phyloP scores from a whole-genome alignment of 2,888 invertebrate species.

The Melanargia galathea region DNA sequence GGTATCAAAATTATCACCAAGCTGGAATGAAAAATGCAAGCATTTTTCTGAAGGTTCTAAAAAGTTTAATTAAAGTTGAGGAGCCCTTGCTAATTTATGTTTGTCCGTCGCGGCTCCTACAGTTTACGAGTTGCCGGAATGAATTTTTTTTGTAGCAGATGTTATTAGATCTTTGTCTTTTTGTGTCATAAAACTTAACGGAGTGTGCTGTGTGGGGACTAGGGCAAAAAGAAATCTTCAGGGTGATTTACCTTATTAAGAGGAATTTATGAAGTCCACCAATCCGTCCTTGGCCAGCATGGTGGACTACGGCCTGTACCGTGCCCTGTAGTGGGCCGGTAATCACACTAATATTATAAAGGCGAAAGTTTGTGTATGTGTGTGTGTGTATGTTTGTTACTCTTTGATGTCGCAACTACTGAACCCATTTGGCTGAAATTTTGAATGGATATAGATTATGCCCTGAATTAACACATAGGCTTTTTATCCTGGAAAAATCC shows the following conservation, averaged over 20 bases:
- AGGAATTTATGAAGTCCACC: too few species aligned
- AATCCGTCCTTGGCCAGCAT: too few species aligned
- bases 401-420: too few species aligned
- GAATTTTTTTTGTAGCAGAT: conserved; percentile 28
- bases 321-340: too few species aligned
- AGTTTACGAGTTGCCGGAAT: conserved; percentile 28
- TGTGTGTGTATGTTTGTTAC: too few species aligned
- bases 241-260: conserved; percentile 14
- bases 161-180: conserved; percentile 31
- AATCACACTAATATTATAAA: too few species aligned
- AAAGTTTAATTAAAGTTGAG: conserved; percentile 37
- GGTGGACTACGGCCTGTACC: too few species aligned
- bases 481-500: too few species aligned
- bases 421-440: too few species aligned
- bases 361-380: too few species aligned
- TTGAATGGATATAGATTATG: too few species aligned
- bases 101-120: conserved; percentile 31
- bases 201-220: conserved; percentile 7
- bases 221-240: conserved; percentile 16
- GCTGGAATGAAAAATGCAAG: conserved; percentile 23
- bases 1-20: background rate
- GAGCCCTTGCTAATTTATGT: conserved; percentile 33
- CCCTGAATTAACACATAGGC: too few species aligned
- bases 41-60: conserved; percentile 24
- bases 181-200: conserved; percentile 31